Base-by-base conservation (phyloP, 2,113 vertebrate genomes). In the Pteronura brasiliensis region DNA sequence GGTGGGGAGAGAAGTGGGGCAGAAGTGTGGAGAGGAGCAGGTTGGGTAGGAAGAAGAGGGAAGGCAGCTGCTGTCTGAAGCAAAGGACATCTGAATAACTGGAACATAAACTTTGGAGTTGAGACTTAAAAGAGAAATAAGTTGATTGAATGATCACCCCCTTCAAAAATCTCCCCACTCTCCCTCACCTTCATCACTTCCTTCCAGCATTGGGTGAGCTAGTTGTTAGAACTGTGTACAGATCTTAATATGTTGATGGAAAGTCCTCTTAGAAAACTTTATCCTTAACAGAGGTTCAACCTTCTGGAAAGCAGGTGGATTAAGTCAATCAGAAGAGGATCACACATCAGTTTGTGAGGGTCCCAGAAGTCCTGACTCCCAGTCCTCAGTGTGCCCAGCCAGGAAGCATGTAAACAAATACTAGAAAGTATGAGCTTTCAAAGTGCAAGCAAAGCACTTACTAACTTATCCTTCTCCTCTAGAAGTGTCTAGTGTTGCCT, bases 291-390 rank as follows among this genome's bases (percentile, higher is more conserved):
- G 17, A 1, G 34, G 36, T 36, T 89, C 18, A 39, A 5, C 9
- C 29, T 76, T 85, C n/a, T 80, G 61, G 39, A 72, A 15, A 93
- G 18, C 57, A 63, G 39, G 13, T 31, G 18, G 74, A 55, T 90
- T 11, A 61, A 71, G 34, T 81, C 77, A 31, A 13, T 97, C 29
- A 63, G 57, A 59, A 94, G 44, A 89, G 36, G 29, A 49, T n/a
- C 39, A 79, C 39, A n/a, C 15, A 15, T 15, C 42, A 84, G 12
- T 67, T 29, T 13, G 36, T 3, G 74, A 88, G 27, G 44, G 21
- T 34, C 42, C 55, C 27, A 55, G 25, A n/a, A 84, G 6, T 36
- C 55, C 27, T 80, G 63, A 65, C 3, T 31, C 44, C 29, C 29
- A 36, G 34, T 9, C 14, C 6, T 55, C 6, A 31, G 4, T 4